Percentiles rank a stretch among this genome's conserved stretches.
phyloP scores from a whole-genome alignment of 2,797 vertebrate species.

The Diceros bicornis region DNA sequence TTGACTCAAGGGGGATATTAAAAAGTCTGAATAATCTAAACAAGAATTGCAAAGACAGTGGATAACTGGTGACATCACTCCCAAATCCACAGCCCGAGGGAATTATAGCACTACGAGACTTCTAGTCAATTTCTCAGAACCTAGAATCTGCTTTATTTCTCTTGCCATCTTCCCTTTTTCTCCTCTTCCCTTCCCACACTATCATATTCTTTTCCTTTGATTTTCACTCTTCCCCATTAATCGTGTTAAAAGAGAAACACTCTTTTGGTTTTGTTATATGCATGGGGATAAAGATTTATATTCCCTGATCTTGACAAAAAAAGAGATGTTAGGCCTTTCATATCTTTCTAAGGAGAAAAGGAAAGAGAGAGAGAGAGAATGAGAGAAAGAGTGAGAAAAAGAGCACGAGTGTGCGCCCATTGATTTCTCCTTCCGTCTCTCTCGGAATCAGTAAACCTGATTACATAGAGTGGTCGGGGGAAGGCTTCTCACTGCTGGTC shows the following conservation, averaged over 20 bases:
- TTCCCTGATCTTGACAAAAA: not conserved
- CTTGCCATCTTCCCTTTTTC: not conserved
- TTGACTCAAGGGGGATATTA: not conserved
- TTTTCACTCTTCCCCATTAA: not conserved
- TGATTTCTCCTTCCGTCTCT: not conserved
- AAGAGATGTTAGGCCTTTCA: not conserved
- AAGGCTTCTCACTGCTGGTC: not conserved
- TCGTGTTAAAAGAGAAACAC: not conserved
- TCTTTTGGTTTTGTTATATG: not conserved
- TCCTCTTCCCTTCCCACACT: not conserved
- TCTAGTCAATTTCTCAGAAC: not conserved
- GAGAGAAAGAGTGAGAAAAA: not conserved
- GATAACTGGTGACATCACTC: not conserved
- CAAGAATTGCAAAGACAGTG: not conserved
- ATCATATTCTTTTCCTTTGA: not conserved
- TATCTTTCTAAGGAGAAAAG: not conserved
- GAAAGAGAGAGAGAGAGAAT: fast-evolving
- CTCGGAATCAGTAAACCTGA: not conserved
- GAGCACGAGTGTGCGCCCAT: not conserved
- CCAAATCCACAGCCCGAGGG: not conserved
- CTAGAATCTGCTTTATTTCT: not conserved
- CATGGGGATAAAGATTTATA: not conserved
- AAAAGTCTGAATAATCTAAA: not conserved
- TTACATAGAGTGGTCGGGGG: not conserved
- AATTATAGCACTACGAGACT: not conserved